Percentiles rank a stretch among this genome's conserved stretches.
Evolutionary conservation across 2,888 invertebrate species (phyloP).

Genomic region (Stenotaenia linearis): DNA sequence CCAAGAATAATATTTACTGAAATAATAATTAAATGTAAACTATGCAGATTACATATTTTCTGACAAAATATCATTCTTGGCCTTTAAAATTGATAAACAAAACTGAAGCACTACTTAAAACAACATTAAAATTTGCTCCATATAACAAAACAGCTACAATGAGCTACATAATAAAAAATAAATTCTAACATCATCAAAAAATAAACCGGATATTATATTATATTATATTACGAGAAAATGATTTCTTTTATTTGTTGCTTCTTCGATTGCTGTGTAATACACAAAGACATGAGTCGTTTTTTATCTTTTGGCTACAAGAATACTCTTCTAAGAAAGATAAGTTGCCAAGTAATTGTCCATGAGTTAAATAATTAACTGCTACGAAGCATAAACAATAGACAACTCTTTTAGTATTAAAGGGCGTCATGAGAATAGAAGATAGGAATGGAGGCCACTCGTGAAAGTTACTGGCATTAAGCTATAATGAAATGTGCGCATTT

Average conservation of each 20-base stretch:
- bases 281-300: neutral
- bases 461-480: neutral
- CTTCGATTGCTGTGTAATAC: neutral
- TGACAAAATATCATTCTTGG: no score
- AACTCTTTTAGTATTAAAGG: neutral
- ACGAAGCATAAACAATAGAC: slow-evolving; percentile 1
- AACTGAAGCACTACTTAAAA: no score
- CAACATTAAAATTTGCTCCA: no score
- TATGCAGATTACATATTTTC: no score
- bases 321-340: no score
- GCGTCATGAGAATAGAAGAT: neutral
- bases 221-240: no score
- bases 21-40: neutral
- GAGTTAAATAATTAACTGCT: slow-evolving; percentile 15
- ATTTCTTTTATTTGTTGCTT: neutral
- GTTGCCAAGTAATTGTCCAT: slow-evolving; percentile 1
- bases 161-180: no score
- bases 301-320: no score
- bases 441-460: neutral
- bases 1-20: neutral
- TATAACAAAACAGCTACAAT: no score
- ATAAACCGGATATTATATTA: no score
- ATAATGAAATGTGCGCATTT: neutral
- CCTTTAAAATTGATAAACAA: no score
- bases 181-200: no score